Base-by-base conservation (phyloP, 92 coral and sea anemone genomes). In the Pocillopora grandis region DNA sequence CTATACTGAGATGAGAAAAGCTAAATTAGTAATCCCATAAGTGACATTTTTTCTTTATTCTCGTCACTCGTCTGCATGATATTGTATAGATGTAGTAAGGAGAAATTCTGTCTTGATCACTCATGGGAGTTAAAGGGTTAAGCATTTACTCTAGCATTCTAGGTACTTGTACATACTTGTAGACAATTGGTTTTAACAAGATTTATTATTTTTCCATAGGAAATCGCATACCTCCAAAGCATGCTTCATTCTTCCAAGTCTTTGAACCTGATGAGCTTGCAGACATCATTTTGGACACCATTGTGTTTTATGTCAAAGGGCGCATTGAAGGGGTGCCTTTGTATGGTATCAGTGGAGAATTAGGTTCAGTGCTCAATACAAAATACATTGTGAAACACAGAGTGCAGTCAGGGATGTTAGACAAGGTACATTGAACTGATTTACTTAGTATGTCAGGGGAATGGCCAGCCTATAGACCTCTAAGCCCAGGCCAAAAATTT, bases 271-370 rank as follows among this genome's bases (percentile, higher is more conserved):
- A 89, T 20, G 99, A 97, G 75, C 86, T 94, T 27, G 98, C 98
- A 58, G 99, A 91, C 42, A 76, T 91, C n/a, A 90, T 98, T 16
- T 85, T 97, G 70, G 98, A 97, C 71, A 91, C 94, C 76, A 95
- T 97, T 33, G 95, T 93, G 71, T 95, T 93, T 71, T 93, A 90
- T 67, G 94, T 97, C 85, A 94, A 93, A 62, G 98, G 98, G 9
- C 98, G 95, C 35, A 84, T 92, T 12, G 93, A 94, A 58, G 99
- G 99, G 11, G 95, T 95, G 2, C 98, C 99, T 35, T 87, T 97
- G 72, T 93, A 97, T 81, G 92, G 98, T 69, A 85, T 97, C 63
- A 94, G 99, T 87, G 98, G 99, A 56, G 96, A 92, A 21, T 83
- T 97, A n/a, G 99, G 99, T 0, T 90, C 99, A 21, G 95, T 89